Conservation (phyloP, 1,140 invertebrate genomes). For the Diabrotica undecimpunctata region DNA sequence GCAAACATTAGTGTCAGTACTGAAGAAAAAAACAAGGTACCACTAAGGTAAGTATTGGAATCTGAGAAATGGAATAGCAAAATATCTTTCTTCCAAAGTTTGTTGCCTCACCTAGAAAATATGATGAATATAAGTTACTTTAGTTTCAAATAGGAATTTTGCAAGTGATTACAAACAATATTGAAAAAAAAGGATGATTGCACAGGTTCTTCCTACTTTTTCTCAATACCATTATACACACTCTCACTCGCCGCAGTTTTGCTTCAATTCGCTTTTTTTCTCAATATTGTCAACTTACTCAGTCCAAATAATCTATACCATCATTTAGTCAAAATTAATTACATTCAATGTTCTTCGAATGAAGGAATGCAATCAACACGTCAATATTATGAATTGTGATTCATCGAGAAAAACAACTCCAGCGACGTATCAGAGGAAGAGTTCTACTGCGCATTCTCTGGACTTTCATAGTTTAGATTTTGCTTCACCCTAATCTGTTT, state of each 20-base stretch:
- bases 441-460: slow-evolving; percentile 7
- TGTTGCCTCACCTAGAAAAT: slow-evolving; percentile 12
- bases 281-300: slow-evolving; percentile 12
- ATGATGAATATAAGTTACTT: slow-evolving; percentile 11
- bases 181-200: background rate
- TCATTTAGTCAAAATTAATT: slow-evolving; percentile 11
- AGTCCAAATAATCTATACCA: slow-evolving; percentile 13
- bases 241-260: slow-evolving; percentile 14
- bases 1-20: slow-evolving; percentile 15
- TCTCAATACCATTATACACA: slow-evolving; percentile 11
- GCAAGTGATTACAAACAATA: background rate
- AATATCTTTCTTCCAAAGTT: slow-evolving; percentile 16
- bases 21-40: slow-evolving; percentile 8
- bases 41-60: slow-evolving; percentile 7
- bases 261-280: slow-evolving; percentile 5
- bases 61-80: slow-evolving; percentile 7
- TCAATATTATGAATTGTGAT: slow-evolving; percentile 12
- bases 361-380: slow-evolving; percentile 11
- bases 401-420: slow-evolving; percentile 10
- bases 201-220: slow-evolving; percentile 9
- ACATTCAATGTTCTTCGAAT: slow-evolving; percentile 13
- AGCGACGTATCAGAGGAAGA: slow-evolving; percentile 6
- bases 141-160: slow-evolving; percentile 15
- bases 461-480: slow-evolving; percentile 14
- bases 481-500: slow-evolving; percentile 8